phyloP scores from a whole-genome alignment of 2,113 vertebrate species.

The Peromyscus maniculatus region DNA sequence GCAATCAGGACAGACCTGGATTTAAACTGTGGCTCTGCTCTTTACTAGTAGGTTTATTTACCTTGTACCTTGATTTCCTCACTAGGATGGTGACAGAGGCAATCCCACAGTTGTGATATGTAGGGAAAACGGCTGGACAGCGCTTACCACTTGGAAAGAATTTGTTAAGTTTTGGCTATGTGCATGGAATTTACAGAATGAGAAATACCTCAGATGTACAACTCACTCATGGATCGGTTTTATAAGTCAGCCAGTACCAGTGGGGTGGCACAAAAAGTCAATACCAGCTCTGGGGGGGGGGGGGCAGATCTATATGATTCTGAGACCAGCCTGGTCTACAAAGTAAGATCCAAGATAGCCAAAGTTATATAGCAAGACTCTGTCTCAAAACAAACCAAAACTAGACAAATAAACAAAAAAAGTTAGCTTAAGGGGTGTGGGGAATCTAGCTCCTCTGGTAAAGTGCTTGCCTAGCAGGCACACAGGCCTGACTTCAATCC shows the following conservation, averaged over 20 bases:
- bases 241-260: slow-evolving; percentile 10
- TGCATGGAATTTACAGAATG: neutral
- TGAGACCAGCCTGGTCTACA: neutral
- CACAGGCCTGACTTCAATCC: too few relatives aligned
- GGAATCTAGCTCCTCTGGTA: neutral
- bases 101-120: neutral
- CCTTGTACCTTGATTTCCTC: neutral
- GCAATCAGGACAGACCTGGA: neutral
- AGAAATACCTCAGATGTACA: neutral
- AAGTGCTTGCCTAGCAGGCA: neutral
- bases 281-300: too few relatives aligned
- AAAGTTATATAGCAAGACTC: neutral
- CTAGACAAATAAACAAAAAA: neutral
- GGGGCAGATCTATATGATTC: neutral
- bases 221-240: neutral
- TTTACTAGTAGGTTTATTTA: neutral
- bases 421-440: neutral
- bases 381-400: neutral
- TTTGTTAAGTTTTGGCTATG: neutral
- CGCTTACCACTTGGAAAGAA: neutral
- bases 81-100: neutral
- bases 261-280: neutral
- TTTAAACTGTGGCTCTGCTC: neutral
- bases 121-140: neutral
- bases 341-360: neutral